Evolutionary conservation across 2,113 vertebrate genomes (phyloP), one percentile per base, ranked within the genome.

Genomic region (Zootoca vivipara): DNA sequence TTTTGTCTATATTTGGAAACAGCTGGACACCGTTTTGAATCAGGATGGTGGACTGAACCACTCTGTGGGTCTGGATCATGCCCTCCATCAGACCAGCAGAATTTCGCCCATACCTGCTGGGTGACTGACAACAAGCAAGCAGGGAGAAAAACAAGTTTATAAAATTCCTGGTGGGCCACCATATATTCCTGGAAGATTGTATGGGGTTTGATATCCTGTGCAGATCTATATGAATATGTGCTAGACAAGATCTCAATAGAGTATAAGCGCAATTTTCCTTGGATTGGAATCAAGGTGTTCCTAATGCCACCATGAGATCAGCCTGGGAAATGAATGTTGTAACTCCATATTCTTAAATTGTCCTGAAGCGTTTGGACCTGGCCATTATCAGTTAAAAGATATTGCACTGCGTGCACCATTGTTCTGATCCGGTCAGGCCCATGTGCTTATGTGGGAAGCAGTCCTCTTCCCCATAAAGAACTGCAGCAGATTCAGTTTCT

Each of bases 381-480:
- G 52, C 72, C 7, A 64, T 38, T 64, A 64, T 75, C 52, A 56
- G 38, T 35, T 35, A 13, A 35, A 86, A 18, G 28, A n/a, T 22
- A n/a, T 52, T 18, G 24, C 4, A 56, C 5, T 10, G 30, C 18
- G 28, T 28, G 15, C 22, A 35, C 26, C 24, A 22, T 80, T 30
- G 42, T 70, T 35, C 64, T 52, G 40, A 70, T 26, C 42, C 64
- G 30, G 64, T 26, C 42, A 26, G 72, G 12, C 72, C 12, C 46
- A 0, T 75, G 52, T 64, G 72, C 26, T 72, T 72, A 35, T 70
- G 22, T 1, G 22, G 22, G 56, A 56, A 70, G 1, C 1, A 83
- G 89, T 58, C 7, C 1, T 56, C 88, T 72, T 67, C 52, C 16
- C 80, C 35, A 84, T 83, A 2, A 78, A 90, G 86, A 78, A 28